These are phyloP conservation scores for Panthera leo DNA, from an alignment of 2,113 vertebrate genomes.

Conservation along the genomic window DNA sequence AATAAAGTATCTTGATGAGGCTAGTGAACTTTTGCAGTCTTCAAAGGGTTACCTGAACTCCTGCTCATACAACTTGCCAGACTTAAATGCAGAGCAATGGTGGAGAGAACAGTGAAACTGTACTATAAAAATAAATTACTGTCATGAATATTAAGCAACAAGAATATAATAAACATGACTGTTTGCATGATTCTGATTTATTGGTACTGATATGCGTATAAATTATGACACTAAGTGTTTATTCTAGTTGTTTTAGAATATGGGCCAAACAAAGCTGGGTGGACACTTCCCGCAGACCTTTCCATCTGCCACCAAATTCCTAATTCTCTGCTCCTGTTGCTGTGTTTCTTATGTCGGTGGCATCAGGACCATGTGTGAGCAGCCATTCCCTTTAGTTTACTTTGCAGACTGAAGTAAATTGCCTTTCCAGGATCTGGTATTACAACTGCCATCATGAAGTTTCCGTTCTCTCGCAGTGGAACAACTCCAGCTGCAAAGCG, in stretches of 20 bases:
- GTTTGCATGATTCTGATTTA: conserved; percentile 97
- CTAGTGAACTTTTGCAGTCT: conserved; percentile 80
- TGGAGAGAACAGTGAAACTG: conserved; percentile 87
- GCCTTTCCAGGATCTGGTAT: conserved; percentile 9
- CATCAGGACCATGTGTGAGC: conserved; percentile 39
- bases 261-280: conserved; percentile 87
- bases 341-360: conserved; percentile 30
- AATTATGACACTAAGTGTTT: conserved; percentile 88
- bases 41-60: conserved; percentile 87
- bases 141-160: conserved; percentile 95
- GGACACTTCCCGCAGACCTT: conserved; percentile 85
- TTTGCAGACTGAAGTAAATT: conserved; percentile 51
- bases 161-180: conserved; percentile 93
- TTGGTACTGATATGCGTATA: conserved; percentile 89
- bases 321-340: conserved; percentile 64
- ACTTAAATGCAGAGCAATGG: conserved; percentile 82
- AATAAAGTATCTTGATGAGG: background rate
- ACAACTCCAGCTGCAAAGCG: conserved; percentile 81
- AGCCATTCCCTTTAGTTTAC: conserved; percentile 30
- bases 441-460: conserved; percentile 64
- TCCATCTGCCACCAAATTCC: conserved; percentile 85
- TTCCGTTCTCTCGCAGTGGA: conserved; percentile 74
- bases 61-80: conserved; percentile 81
- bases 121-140: conserved; percentile 93
- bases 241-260: conserved; percentile 84